Conservation (phyloP, 2,113 vertebrate genomes). For the Ancistrus triradiatus region DNA sequence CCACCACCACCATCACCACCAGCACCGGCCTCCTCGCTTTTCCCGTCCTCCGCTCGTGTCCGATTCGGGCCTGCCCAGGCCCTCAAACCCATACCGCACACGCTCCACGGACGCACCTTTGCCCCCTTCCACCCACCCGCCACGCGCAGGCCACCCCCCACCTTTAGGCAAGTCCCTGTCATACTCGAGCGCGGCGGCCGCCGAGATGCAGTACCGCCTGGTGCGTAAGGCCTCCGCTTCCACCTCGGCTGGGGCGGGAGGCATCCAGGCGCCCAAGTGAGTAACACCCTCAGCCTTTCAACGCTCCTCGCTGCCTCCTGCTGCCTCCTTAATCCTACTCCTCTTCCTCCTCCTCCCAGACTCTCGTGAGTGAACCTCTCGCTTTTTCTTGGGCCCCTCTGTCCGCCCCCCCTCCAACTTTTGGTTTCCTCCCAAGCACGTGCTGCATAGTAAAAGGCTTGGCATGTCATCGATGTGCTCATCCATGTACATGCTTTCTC, state of each 20-base stretch:
- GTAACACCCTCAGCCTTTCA: constrained; percentile 50
- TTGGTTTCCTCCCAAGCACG: constrained; percentile 38
- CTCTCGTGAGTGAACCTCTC: constrained; percentile 48
- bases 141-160: constrained; percentile 62
- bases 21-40: constrained; percentile 52
- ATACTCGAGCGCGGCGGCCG: constrained; percentile 79
- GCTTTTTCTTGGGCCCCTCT: constrained; percentile 35
- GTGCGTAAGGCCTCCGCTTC: constrained; percentile 70
- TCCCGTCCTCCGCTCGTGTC: constrained; percentile 46
- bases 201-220: constrained; percentile 75
- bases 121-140: constrained; percentile 54
- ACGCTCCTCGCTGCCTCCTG: constrained; percentile 48
- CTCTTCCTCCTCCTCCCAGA: constrained; percentile 48
- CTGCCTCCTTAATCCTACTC: constrained; percentile 47
- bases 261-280: constrained; percentile 70
- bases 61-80: constrained; percentile 51
- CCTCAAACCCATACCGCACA: constrained; percentile 68
- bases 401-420: constrained; percentile 43
- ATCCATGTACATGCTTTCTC: not conserved
- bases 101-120: constrained; percentile 77
- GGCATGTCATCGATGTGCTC: not conserved
- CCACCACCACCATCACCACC: constrained; percentile 59
- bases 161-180: constrained; percentile 85
- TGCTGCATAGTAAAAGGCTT: too few relatives aligned
- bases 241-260: constrained; percentile 61